These are phyloP conservation scores for Drosophila diplacantha DNA, from an alignment of 2,888 invertebrate species.

Conservation along the genomic window DNA sequence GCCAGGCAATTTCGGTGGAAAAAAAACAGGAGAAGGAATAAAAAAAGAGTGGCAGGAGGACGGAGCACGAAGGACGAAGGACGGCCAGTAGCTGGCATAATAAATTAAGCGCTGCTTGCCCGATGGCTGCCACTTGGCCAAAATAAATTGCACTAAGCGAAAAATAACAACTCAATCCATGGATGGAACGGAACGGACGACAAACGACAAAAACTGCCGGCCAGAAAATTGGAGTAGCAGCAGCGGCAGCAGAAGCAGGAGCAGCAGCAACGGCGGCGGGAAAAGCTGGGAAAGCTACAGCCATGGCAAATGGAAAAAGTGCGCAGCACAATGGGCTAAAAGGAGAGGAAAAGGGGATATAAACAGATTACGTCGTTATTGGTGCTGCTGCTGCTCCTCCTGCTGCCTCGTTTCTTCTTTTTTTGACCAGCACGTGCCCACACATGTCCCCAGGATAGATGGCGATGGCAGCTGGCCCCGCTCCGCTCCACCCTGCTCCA, in stretches of 20 bases:
- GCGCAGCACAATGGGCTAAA: slow-evolving; percentile 64
- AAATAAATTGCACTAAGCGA: slow-evolving; percentile 73
- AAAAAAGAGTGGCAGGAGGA: slow-evolving; percentile 6
- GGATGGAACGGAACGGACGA: slow-evolving; percentile 46
- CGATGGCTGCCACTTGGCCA: slow-evolving; percentile 73
- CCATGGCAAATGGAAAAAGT: slow-evolving; percentile 67
- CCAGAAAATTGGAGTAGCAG: slow-evolving; percentile 70
- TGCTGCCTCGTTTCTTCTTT: slow-evolving; percentile 9
- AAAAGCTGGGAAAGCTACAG: slow-evolving; percentile 26
- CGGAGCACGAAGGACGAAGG: slow-evolving; percentile 1
- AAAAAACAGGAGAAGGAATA: not conserved
- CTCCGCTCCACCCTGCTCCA: slow-evolving; percentile 6
- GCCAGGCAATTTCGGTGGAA: slow-evolving; percentile 57
- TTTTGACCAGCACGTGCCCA: slow-evolving; percentile 69
- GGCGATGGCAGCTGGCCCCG: slow-evolving; percentile 39
- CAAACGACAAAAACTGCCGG: slow-evolving; percentile 69
- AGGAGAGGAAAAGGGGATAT: slow-evolving; percentile 62
- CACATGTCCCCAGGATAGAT: slow-evolving; percentile 62
- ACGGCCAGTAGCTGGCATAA: slow-evolving; percentile 58
- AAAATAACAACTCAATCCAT: slow-evolving; percentile 70
- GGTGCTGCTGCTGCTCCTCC: slow-evolving; percentile 48
- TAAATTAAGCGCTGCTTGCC: slow-evolving; percentile 71
- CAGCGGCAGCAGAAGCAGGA: slow-evolving; percentile 2
- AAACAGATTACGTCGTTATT: slow-evolving; percentile 73
- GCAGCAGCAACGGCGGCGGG: not conserved